phyloP scores from a whole-genome alignment of 2,797 vertebrate genomes.

The Netta rufina region DNA sequence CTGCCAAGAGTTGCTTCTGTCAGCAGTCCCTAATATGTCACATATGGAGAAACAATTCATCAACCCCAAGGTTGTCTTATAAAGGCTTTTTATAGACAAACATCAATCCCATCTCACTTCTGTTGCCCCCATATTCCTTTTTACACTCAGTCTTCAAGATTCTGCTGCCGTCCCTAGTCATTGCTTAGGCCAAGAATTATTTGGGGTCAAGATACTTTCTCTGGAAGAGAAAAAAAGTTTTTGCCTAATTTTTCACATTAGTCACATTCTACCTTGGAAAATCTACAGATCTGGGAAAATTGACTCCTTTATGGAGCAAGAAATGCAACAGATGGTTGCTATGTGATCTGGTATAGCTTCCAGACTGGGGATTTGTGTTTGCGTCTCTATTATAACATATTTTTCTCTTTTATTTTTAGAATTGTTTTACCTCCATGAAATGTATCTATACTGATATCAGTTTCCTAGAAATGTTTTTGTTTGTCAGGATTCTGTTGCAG shows the following conservation, averaged over 20 bases:
- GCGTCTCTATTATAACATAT: neutral
- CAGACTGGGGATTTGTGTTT: neutral
- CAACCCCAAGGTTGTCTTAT: neutral
- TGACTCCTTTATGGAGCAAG: neutral
- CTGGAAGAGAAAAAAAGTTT: neutral
- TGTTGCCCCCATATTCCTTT: neutral
- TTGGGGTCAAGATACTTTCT: neutral
- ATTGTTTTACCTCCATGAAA: neutral
- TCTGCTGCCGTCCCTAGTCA: neutral
- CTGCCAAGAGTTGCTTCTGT: neutral
- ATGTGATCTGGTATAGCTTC: neutral
- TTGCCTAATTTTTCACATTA: neutral
- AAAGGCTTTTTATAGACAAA: neutral
- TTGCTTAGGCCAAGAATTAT: neutral
- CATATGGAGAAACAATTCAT: neutral
- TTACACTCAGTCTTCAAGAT: neutral
- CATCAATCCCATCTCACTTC: neutral
- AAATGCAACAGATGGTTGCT: constrained; percentile 5
- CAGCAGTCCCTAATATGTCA: neutral
- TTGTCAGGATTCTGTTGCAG: neutral
- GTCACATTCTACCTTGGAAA: neutral
- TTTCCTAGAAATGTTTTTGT: neutral
- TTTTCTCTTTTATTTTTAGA: neutral
- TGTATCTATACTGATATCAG: neutral
- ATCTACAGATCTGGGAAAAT: neutral